These are phyloP conservation scores for Trimorus sp. DNA, from an alignment of 2,888 invertebrate genomes.

Conservation along the genomic window DNA sequence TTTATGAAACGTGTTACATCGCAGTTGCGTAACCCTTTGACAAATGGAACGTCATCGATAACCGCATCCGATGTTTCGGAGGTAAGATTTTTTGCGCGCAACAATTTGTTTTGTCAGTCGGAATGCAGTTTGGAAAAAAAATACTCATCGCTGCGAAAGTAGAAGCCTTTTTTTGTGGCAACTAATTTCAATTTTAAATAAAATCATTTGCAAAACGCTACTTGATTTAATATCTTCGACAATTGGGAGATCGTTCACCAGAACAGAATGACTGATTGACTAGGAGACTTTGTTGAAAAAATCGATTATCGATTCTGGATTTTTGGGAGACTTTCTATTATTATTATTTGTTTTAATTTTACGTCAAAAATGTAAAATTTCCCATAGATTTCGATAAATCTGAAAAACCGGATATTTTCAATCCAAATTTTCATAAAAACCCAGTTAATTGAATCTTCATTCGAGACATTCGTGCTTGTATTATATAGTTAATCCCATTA, in stretches of 20 bases:
- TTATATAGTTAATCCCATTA: no score
- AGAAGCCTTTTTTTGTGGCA: slow-evolving; percentile 12
- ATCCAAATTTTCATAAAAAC: no score
- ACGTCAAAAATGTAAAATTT: no score
- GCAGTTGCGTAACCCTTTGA: not conserved
- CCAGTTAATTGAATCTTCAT: no score
- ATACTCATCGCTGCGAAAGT: not conserved
- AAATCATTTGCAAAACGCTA: slow-evolving; percentile 6
- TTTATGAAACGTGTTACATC: slow-evolving; percentile 1
- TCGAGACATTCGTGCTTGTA: no score
- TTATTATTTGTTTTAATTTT: no score
- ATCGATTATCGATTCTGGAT: not conserved
- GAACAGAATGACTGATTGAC: not conserved
- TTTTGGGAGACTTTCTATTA: no score
- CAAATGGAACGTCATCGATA: slow-evolving; percentile 16
- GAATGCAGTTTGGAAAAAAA: slow-evolving; percentile 31
- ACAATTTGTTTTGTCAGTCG: slow-evolving; percentile 12
- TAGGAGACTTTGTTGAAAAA: not conserved
- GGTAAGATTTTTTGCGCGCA: slow-evolving; percentile 25
- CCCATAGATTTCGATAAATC: no score
- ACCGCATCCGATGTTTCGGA: slow-evolving; percentile 25
- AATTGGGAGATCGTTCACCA: not conserved
- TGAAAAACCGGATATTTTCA: no score
- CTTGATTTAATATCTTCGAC: not conserved
- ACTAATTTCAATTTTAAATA: slow-evolving; percentile 22